Conservation (phyloP, 2,797 vertebrate species). For the Gobionotothen gibberifrons region DNA sequence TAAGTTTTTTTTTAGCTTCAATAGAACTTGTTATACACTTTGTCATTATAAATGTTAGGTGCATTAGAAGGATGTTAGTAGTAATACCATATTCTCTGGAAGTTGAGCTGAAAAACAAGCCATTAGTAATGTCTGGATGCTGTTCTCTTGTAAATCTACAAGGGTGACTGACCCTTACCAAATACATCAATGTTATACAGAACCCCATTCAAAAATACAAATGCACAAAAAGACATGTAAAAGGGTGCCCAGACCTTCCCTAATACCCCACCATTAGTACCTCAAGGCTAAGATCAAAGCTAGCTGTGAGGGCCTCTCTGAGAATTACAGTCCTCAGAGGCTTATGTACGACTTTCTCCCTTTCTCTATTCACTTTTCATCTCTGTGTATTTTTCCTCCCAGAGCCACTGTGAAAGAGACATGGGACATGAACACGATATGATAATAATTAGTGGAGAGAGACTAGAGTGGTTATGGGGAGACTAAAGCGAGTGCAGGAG, state of each 20-base stretch:
- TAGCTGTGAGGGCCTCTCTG: constrained; percentile 26
- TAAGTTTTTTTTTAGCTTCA: not conserved
- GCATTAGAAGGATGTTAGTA: constrained; percentile 26
- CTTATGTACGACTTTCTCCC: constrained; percentile 38
- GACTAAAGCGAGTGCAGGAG: constrained; percentile 30
- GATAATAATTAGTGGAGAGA: constrained; percentile 60
- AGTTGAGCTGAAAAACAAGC: constrained; percentile 48
- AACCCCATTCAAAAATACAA: constrained; percentile 42
- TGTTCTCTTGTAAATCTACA: constrained; percentile 51
- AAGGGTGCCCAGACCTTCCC: constrained; percentile 51
- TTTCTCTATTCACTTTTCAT: constrained; percentile 49
- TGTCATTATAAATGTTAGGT: constrained; percentile 6
- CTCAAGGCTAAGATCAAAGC: constrained; percentile 76
- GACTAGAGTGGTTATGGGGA: constrained; percentile 46
- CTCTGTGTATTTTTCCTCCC: constrained; percentile 43
- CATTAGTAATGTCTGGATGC: constrained; percentile 52
- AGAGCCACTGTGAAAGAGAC: constrained; percentile 45
- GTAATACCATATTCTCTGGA: constrained; percentile 30
- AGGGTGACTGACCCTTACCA: constrained; percentile 43
- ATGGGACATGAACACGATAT: constrained; percentile 52
- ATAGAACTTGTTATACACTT: constrained; percentile 3
- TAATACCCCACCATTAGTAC: constrained; percentile 63
- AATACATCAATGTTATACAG: constrained; percentile 41
- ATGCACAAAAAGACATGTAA: constrained; percentile 48
- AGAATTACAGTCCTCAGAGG: constrained; percentile 57